These are phyloP conservation scores for Mellilla xanthometata DNA, from an alignment of 2,888 invertebrate genomes.

Conservation along the genomic window DNA sequence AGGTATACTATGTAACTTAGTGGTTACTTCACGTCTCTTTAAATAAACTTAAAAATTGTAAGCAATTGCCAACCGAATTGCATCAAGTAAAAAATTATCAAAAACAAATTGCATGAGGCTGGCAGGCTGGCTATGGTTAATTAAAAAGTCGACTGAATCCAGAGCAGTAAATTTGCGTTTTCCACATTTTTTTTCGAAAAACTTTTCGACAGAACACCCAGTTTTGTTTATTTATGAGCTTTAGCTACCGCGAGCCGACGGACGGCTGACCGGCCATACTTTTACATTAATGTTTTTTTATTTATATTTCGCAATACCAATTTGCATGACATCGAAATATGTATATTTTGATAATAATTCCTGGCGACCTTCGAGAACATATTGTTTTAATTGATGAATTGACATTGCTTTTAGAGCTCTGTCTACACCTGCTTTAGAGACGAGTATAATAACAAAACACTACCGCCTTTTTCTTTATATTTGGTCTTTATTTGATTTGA, in stretches of 20 bases:
- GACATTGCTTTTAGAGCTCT: too few relatives aligned
- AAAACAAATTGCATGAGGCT: conserved; percentile 27
- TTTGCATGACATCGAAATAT: conserved; percentile 50
- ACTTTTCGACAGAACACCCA: conserved; percentile 79
- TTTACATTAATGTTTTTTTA: conserved; percentile 60
- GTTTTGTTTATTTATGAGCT: conserved; percentile 81
- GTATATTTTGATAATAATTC: conserved; percentile 42
- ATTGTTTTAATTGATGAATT: conserved; percentile 33
- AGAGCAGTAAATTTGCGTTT: conserved; percentile 73
- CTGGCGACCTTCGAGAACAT: conserved; percentile 40
- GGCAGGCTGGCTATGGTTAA: conserved; percentile 60
- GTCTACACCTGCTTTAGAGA: too few relatives aligned
- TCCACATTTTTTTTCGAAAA: conserved; percentile 62
- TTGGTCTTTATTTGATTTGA: too few relatives aligned
- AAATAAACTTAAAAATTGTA: too few relatives aligned
- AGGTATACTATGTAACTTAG: too few relatives aligned
- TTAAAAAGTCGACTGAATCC: conserved; percentile 74
- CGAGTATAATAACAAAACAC: too few relatives aligned
- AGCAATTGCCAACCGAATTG: too few relatives aligned
- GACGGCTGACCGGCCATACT: conserved; percentile 67
- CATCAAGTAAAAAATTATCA: too few relatives aligned
- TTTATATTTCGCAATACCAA: conserved; percentile 56
- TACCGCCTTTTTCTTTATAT: too few relatives aligned
- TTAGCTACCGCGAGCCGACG: conserved; percentile 64
- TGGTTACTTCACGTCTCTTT: too few relatives aligned